Base-by-base conservation (phyloP, 2,113 vertebrate species). In the Rhinogobius similis region DNA sequence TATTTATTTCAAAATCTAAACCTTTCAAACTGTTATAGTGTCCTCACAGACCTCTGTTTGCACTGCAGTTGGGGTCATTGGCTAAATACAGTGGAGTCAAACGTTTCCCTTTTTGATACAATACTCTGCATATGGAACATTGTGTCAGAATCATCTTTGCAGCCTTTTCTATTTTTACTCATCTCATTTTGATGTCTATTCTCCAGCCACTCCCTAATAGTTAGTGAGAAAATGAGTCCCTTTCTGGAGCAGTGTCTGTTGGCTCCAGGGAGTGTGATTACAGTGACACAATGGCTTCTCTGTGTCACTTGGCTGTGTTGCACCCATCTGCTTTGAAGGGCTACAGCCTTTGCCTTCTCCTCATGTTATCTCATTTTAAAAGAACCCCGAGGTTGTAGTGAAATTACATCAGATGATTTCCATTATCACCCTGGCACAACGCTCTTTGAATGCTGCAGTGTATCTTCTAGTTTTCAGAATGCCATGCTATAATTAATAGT, bases 181-280 rank as follows among this genome's bases (percentile, higher is more conserved):
- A 86, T 70, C 82, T 84, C 85, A 86, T 81, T 91, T 90, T 73
- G 77, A 75, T 85, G 76, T 88, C 87, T 91, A 89, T 90, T 91
- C 87, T 85, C 76, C 79, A 89, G 89, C 68, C 79, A 82, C 78
- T 72, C 67, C 78, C 82, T 78, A 70, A 87, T 83, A 91, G 76
- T 82, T 55, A 72, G 76, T 38, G 78, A 86, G 80, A 86, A 84
- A 90, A 90, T 81, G 79, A 90, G 81, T 77, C 83, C 71, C 79
- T 82, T 86, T 88, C 84, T 87, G 79, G 83, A 87, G 56, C 87
- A 86, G 85, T 77, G 77, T 91, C 83, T 86, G 79, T 76, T 73
- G 81, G 78, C 82, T 87, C 85, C 79, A 75, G 87, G 88, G 82
- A 71, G 75, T 16, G 61, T 75, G 81, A 83, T 78, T 81, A 78